Evolutionary conservation across 1,140 invertebrate genomes (phyloP), one percentile per base, ranked within the genome.

Genomic region (Trissolcus basalis): DNA sequence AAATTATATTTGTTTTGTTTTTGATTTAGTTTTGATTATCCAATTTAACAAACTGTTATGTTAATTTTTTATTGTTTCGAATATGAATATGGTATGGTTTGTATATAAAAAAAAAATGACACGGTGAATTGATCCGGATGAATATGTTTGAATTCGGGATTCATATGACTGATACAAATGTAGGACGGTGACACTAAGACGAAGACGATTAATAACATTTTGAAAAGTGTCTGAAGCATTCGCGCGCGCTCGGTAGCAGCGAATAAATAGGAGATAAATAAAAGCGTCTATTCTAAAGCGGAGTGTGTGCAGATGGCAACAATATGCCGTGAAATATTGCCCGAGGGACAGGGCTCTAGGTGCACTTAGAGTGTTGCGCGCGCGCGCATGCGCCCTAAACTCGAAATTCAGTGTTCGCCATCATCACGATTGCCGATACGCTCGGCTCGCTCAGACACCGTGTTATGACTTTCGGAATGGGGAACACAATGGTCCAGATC

Each of bases 241-340:
- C 71, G 54, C 56, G 72, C 61, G 77, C 68, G 65, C 81, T 81
- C 80, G 79, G 83, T 85, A 83, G 83, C 84, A 78, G 70, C 85
- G 86, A 88, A 87, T 87, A 88, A 87, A 88, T 87, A 86, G 84
- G 80, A 80, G 82, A 86, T 87, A 87, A 87, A 87, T 87, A 87
- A 87, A 87, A 85, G 81, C 80, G 19, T 73, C 80, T 79, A 82
- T 84, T 84, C 83, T 81, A 78, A 27, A 80, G 82, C 83, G 82
- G 83, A 83, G 86, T 86, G 85, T 85, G 85, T 88, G 87, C 87
- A 89, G 87, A 89, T 89, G 87, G 87, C 87, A 88, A 88, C 87
- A 88, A 89, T 87, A 84, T 86, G 82, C 84, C 65, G 71, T 88
- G 86, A 88, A 88, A 86, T 88, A 88, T 88, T 87, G 85, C 83